Evolutionary conservation across 2,113 vertebrate species (phyloP).

Genomic region (Cyprinodon brontotheroides): DNA sequence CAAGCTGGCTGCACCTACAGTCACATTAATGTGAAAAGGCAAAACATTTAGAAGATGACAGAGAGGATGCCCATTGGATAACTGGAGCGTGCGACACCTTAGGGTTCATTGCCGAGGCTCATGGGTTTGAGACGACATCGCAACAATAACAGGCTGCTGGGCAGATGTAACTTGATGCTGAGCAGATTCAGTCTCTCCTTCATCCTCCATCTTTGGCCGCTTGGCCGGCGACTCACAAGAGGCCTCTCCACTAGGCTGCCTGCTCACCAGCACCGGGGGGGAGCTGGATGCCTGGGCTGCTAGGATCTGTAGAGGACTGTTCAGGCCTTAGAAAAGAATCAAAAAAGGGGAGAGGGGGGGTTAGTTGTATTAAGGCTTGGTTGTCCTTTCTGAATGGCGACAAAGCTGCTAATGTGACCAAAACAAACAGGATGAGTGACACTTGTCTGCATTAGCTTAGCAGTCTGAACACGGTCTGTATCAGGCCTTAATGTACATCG

Average conservation of each 20-base stretch:
- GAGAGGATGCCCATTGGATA: slow-evolving; percentile 49
- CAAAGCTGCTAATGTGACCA: neutral
- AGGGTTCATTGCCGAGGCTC: slow-evolving; percentile 66
- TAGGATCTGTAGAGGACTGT: slow-evolving; percentile 92
- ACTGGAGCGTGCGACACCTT: slow-evolving; percentile 41
- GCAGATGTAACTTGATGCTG: slow-evolving; percentile 53
- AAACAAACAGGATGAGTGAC: no score
- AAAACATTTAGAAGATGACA: slow-evolving; percentile 34
- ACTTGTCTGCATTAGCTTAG: no score
- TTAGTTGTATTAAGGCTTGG: neutral
- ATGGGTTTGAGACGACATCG: slow-evolving; percentile 75
- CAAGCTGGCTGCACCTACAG: slow-evolving; percentile 52
- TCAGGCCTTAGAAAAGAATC: slow-evolving; percentile 79
- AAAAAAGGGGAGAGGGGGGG: neutral
- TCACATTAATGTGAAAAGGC: slow-evolving; percentile 49
- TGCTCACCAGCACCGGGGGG: slow-evolving; percentile 88
- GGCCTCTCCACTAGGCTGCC: slow-evolving; percentile 79
- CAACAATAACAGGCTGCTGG: slow-evolving; percentile 86
- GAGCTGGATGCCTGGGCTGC: slow-evolving; percentile 95
- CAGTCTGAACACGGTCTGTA: neutral
- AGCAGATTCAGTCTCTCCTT: slow-evolving; percentile 61
- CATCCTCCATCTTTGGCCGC: slow-evolving; percentile 86
- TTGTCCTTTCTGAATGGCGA: neutral
- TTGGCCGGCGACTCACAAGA: slow-evolving; percentile 86
- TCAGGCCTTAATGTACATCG: no score